phyloP scores from a whole-genome alignment of 2,113 vertebrate genomes.

The Xiphias gladius region DNA sequence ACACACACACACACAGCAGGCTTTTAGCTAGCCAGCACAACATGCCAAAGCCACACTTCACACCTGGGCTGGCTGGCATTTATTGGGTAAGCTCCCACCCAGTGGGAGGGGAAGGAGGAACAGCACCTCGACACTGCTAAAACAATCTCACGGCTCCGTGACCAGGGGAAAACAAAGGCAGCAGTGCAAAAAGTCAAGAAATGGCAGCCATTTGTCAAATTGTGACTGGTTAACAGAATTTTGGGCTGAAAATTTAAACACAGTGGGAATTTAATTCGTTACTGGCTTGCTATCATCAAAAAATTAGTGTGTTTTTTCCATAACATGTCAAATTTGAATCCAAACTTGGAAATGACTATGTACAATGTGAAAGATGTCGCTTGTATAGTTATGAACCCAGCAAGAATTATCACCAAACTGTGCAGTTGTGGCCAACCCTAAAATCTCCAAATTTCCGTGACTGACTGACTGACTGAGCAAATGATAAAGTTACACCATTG shows the following conservation, averaged over 20 bases:
- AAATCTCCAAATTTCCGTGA: no score
- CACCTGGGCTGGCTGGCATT: constrained; percentile 74
- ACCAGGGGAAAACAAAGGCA: constrained; percentile 61
- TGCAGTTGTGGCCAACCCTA: no score
- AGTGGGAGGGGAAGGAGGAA: constrained; percentile 62
- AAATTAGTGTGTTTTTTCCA: not conserved
- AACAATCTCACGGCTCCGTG: constrained; percentile 71
- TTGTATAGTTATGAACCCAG: not conserved
- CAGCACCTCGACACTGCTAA: constrained; percentile 71
- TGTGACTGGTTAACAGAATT: constrained; percentile 40
- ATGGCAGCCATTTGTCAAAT: constrained; percentile 45
- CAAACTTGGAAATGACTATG: not conserved
- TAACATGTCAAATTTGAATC: not conserved
- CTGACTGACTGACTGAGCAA: no score
- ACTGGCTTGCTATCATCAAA: not conserved
- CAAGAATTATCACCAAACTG: no score
- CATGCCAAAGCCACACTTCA: constrained; percentile 80
- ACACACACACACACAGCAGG: constrained; percentile 64
- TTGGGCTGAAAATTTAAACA: constrained; percentile 6
- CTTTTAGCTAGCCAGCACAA: constrained; percentile 68
- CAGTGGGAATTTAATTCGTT: not conserved
- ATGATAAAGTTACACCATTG: no score
- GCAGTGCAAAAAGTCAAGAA: constrained; percentile 47
- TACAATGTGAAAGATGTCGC: not conserved
- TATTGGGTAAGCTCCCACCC: constrained; percentile 72